Conservation (phyloP, 2,797 vertebrate genomes). For the Natrix natrix region DNA sequence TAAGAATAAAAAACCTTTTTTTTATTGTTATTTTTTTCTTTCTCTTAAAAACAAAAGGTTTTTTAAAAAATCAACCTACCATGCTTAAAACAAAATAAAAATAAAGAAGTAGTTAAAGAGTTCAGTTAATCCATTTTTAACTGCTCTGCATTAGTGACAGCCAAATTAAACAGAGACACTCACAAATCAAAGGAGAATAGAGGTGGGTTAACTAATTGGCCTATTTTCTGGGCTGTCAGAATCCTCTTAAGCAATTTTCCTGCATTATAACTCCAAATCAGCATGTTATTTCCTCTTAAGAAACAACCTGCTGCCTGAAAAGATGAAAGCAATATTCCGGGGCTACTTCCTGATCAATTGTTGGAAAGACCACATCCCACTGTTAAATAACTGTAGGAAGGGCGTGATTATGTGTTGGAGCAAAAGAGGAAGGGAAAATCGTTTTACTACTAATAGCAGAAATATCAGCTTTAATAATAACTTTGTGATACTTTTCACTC, state of each 20-base stretch:
- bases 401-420: constrained; percentile 6
- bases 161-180: constrained; percentile 77
- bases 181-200: constrained; percentile 69
- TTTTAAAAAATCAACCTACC: neutral
- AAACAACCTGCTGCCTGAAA: constrained; percentile 63
- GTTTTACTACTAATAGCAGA: constrained; percentile 33
- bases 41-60: constrained; percentile 36
- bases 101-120: constrained; percentile 49
- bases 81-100: constrained; percentile 14
- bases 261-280: constrained; percentile 80
- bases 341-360: constrained; percentile 63
- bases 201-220: constrained; percentile 76
- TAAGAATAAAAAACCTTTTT: neutral
- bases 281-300: constrained; percentile 69
- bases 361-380: constrained; percentile 59
- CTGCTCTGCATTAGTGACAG: constrained; percentile 70
- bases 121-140: constrained; percentile 71
- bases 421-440: neutral
- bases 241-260: constrained; percentile 76
- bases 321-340: constrained; percentile 62
- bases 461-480: constrained; percentile 26
- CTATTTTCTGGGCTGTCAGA: constrained; percentile 78
- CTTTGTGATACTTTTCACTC: neutral
- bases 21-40: constrained; percentile 53
- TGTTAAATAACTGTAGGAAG: constrained; percentile 64